Evolutionary conservation across 2,797 vertebrate species (phyloP), one percentile per base, ranked within the genome.

Genomic region (Acanthurus leucopareius): DNA sequence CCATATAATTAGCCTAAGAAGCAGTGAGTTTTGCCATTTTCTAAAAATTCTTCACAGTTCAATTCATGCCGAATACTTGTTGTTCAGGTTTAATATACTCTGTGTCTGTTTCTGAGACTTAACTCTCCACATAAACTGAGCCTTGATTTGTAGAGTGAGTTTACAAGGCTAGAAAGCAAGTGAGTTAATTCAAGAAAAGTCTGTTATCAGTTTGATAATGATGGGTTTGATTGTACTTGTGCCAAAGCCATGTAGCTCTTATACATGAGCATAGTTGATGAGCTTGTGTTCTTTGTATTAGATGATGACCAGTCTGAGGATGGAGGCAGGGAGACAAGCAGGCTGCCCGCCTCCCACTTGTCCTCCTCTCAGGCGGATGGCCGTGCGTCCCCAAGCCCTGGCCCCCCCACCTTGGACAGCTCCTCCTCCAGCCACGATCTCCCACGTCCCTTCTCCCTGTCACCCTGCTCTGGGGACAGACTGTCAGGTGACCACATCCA

Each of bases 221-320:
- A 5, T 44, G 20, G 35, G 28, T 63, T 22, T 44, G 20, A 61
- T 32, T 20, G 16, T 19, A 35, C 9, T 11, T 0, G 4, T 61
- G 17, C 16, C 13, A 52, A 75, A 38, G 32, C 38, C 25, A 9
- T 44, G 61, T 28, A 22, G 60, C 42, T 47, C 40, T 71, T 28
- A 17, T 22, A 11, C 67, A 19, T 45, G 13, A 45, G 42, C 52
- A 15, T 10, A 1, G 45, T 53, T n/a, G 38, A 10, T 78, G 19
- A 82, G 9, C 8, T 11, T 77, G 47, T 68, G 45, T 77, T 80
- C 79, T 56, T 48, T 77, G 51, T 84, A 19, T 58, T 74, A 98
- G 98, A 97, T 92, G 96, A 97, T 73, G 96, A 97, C 82, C 96
- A 94, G 73, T 96, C 96, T 51, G 96, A 98, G 1, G 96, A 97